Percentiles rank a stretch among this genome's conserved stretches.
Conservation (phyloP, 2,888 invertebrate species). For the Athripsodes cinereus region DNA sequence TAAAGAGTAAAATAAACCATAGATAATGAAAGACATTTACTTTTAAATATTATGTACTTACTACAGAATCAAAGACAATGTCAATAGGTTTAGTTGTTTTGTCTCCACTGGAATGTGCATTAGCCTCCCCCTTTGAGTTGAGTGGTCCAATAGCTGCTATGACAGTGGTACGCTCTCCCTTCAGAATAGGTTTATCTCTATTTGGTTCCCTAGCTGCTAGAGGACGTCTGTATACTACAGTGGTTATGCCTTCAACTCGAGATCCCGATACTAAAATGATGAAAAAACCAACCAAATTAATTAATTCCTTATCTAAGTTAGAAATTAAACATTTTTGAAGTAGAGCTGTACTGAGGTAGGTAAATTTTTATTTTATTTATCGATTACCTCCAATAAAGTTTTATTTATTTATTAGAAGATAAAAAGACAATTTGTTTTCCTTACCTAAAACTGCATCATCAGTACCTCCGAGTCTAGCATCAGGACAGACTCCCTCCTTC, state of each 20-base stretch:
- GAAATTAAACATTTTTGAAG: too few relatives aligned
- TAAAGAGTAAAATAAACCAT: too few relatives aligned
- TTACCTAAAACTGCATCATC: slow-evolving; percentile 66
- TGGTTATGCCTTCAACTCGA: slow-evolving; percentile 72
- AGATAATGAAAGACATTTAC: too few relatives aligned
- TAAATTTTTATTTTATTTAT: too few relatives aligned
- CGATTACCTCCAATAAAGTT: neutral
- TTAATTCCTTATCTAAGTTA: too few relatives aligned
- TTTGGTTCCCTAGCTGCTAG: slow-evolving; percentile 68
- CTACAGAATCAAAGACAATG: slow-evolving; percentile 68
- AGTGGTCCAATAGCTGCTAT: slow-evolving; percentile 86
- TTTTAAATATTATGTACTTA: slow-evolving; percentile 30
- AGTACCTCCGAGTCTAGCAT: slow-evolving; percentile 69
- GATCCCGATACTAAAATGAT: slow-evolving; percentile 62
- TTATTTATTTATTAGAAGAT: neutral
- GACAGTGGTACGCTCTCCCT: slow-evolving; percentile 65
- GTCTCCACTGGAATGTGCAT: slow-evolving; percentile 71
- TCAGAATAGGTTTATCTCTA: slow-evolving; percentile 64
- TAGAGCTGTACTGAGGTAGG: too few relatives aligned
- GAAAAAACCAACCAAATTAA: too few relatives aligned
- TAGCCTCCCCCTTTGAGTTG: slow-evolving; percentile 73
- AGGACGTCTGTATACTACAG: slow-evolving; percentile 71
- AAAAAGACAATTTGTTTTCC: slow-evolving; percentile 23
- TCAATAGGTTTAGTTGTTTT: slow-evolving; percentile 66
- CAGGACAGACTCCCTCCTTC: slow-evolving; percentile 78